A percentile compares a stretch with the other conserved stretches of the same genome.
These are phyloP conservation scores for Noctua fimbriata DNA, from an alignment of 2,888 invertebrate genomes.

Conservation along the genomic window DNA sequence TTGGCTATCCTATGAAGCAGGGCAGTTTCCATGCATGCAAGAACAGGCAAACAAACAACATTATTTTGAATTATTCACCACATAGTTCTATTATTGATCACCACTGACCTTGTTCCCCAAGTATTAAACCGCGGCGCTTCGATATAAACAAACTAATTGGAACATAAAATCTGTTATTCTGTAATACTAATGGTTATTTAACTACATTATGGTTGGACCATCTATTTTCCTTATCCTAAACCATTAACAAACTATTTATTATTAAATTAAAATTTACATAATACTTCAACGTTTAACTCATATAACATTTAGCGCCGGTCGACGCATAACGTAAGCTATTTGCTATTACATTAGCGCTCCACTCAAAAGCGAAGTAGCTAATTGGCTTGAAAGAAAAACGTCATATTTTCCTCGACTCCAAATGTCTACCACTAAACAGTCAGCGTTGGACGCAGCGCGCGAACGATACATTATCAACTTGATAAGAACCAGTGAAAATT, in stretches of 20 bases:
- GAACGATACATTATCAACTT: conserved; percentile 57
- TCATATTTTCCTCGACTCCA: conserved; percentile 60
- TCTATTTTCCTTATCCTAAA: conserved; percentile 1
- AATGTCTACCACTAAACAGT: conserved; percentile 49
- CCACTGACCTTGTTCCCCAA: conserved; percentile 2
- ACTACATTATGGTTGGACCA: not conserved
- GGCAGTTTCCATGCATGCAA: not conserved
- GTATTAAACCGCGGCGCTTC: not conserved
- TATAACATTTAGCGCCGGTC: conserved; percentile 18
- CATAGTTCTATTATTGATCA: not conserved
- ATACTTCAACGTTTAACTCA: conserved; percentile 14
- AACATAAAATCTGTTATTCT: not conserved
- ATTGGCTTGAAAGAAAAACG: conserved; percentile 78
- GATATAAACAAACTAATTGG: conserved; percentile 5
- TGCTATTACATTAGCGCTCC: conserved; percentile 56
- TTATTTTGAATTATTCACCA: not conserved
- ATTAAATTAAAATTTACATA: conserved; percentile 16
- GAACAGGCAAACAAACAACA: conserved; percentile 10
- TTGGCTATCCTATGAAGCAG: not conserved
- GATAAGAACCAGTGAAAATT: conserved; percentile 57
- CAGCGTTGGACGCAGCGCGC: conserved; percentile 39
- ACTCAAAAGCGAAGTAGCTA: conserved; percentile 68
- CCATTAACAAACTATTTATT: not conserved
- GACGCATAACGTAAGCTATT: conserved; percentile 67
- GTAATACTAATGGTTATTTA: not conserved